Conservation (phyloP, 2,797 vertebrate species). For the Aselliscus stoliczkanus region DNA sequence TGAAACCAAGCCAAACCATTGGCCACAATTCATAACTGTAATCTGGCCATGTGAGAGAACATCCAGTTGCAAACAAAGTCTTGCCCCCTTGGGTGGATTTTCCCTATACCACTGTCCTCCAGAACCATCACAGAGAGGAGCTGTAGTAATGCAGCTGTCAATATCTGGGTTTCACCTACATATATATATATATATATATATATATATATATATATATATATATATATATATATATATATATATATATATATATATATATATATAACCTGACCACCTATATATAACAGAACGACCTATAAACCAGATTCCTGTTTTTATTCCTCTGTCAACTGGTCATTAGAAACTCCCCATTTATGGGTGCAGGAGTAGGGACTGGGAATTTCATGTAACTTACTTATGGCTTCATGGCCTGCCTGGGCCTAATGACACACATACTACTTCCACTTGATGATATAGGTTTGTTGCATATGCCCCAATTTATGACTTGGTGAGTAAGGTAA, state of each 20-base stretch:
- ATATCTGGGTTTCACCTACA: too few relatives aligned
- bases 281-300: too few relatives aligned
- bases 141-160: not conserved
- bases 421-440: not conserved
- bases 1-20: not conserved
- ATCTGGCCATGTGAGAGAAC: not conserved
- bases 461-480: not conserved
- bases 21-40: not conserved
- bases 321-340: not conserved
- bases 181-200: too few relatives aligned
- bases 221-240: too few relatives aligned
- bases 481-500: not conserved
- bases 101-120: not conserved
- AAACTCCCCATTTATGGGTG: not conserved
- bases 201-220: too few relatives aligned
- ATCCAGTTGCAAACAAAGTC: not conserved
- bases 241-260: too few relatives aligned
- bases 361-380: not conserved
- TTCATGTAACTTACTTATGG: not conserved
- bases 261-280: too few relatives aligned
- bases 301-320: not conserved
- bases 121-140: not conserved
- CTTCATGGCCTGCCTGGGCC: not conserved
- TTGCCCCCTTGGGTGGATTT: not conserved
- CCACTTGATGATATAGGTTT: not conserved